Conservation (phyloP, 2,888 invertebrate genomes). For the Thera britannica region DNA sequence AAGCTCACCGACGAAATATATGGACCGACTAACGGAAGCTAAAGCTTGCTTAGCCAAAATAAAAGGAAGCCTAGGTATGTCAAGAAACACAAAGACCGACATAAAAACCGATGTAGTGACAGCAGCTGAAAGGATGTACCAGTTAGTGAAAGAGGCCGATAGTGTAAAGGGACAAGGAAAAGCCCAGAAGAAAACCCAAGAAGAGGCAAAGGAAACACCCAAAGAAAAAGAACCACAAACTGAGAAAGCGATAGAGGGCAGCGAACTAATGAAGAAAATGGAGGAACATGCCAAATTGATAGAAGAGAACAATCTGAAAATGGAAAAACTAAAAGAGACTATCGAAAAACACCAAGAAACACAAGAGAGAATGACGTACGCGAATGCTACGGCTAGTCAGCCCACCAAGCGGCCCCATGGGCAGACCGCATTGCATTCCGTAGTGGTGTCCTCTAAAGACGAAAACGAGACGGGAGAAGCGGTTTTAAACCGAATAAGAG, state of each 20-base stretch:
- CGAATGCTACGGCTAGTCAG: not conserved
- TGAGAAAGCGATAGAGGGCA: not conserved
- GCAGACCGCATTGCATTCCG: not conserved
- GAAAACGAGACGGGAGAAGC: not conserved
- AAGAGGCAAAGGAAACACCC: not conserved
- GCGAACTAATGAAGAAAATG: not conserved
- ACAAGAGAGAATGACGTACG: not conserved
- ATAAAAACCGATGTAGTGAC: too few species aligned
- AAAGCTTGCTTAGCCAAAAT: too few species aligned
- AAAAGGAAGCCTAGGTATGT: too few species aligned
- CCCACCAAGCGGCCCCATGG: not conserved
- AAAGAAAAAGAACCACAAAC: not conserved
- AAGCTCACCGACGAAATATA: too few species aligned
- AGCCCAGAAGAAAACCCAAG: too few species aligned
- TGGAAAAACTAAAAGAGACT: not conserved
- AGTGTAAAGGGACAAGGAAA: too few species aligned
- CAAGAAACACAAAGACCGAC: too few species aligned
- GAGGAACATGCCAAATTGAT: not conserved
- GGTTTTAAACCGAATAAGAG: not conserved
- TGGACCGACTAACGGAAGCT: too few species aligned
- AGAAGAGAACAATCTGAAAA: not conserved
- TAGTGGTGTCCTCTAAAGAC: not conserved
- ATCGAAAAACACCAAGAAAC: not conserved
- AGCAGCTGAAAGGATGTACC: too few species aligned
- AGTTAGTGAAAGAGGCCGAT: too few species aligned